phyloP scores from a whole-genome alignment of 2,113 vertebrate species.

The Oncorhynchus keta region DNA sequence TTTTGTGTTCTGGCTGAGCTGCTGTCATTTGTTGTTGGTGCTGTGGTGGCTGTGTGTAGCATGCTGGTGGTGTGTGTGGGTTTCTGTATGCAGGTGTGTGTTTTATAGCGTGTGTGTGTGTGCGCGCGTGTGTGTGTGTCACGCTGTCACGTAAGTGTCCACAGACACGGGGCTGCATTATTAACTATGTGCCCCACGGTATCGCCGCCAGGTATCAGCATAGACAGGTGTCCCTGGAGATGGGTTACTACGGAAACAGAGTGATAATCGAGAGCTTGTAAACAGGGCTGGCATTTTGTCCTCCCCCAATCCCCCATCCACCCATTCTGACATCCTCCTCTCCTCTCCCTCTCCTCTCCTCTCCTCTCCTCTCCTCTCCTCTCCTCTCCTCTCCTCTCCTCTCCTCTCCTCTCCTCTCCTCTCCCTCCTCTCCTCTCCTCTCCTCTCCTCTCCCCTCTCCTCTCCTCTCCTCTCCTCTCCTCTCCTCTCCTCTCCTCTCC shows the following conservation, averaged over 20 bases:
- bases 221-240: conserved; percentile 45
- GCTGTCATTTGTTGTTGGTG: too few relatives aligned
- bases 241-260: conserved; percentile 35
- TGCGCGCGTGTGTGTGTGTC: too few relatives aligned
- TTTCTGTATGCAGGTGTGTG: neutral
- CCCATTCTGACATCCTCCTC: neutral
- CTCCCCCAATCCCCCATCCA: neutral
- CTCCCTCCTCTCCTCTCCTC: too few relatives aligned
- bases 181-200: conserved; percentile 39
- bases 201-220: conserved; percentile 38
- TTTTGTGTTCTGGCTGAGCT: too few relatives aligned
- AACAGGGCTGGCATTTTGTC: conserved; percentile 24
- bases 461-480: neutral
- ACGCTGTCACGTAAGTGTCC: conserved; percentile 28
- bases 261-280: conserved; percentile 45
- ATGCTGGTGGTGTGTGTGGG: too few relatives aligned
- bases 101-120: conserved; percentile 9
- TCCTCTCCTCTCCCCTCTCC: neutral
- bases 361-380: neutral
- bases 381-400: neutral
- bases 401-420: neutral
- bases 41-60: too few relatives aligned
- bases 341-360: neutral
- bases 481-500: neutral
- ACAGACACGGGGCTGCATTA: conserved; percentile 42